phyloP scores from a whole-genome alignment of 2,113 vertebrate species.

The Monopterus albus region DNA sequence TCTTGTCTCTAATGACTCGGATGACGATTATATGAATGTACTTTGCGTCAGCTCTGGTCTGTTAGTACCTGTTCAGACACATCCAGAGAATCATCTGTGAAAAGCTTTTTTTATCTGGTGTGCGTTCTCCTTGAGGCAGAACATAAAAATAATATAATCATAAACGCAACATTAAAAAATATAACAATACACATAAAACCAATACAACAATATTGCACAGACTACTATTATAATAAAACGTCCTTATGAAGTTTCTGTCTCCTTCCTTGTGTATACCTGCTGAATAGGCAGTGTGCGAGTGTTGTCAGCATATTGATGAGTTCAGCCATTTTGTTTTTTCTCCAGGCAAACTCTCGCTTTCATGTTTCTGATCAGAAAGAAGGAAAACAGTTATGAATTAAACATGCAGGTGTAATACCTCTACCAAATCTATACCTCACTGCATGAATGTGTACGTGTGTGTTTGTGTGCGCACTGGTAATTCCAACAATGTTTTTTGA shows the following conservation, averaged over 20 bases:
- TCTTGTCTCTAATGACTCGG: background rate
- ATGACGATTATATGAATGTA: too few relatives aligned
- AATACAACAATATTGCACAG: constrained; percentile 17
- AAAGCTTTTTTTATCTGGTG: too few relatives aligned
- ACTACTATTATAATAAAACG: constrained; percentile 39
- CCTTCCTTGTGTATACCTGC: constrained; percentile 37
- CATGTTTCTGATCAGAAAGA: constrained; percentile 79
- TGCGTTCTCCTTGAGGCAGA: constrained; percentile 53
- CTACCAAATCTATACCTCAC: constrained; percentile 65
- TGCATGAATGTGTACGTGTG: constrained; percentile 63
- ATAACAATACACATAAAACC: constrained; percentile 37
- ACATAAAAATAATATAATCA: constrained; percentile 57
- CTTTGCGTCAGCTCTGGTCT: too few relatives aligned
- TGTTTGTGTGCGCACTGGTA: constrained; percentile 57
- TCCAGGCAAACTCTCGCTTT: constrained; percentile 67
- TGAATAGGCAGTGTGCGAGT: constrained; percentile 62
- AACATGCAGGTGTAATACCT: constrained; percentile 62
- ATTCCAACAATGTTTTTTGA: constrained; percentile 63
- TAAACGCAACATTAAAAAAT: constrained; percentile 56
- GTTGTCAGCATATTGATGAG: constrained; percentile 70
- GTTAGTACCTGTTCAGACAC: too few relatives aligned
- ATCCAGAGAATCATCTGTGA: too few relatives aligned
- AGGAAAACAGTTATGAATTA: constrained; percentile 77
- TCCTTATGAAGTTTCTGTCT: constrained; percentile 48
- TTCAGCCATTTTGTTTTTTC: constrained; percentile 76